Percentiles rank a stretch among this genome's conserved stretches.
These are phyloP conservation scores for Xanthia togata DNA, from an alignment of 2,888 invertebrate genomes.

Conservation along the genomic window DNA sequence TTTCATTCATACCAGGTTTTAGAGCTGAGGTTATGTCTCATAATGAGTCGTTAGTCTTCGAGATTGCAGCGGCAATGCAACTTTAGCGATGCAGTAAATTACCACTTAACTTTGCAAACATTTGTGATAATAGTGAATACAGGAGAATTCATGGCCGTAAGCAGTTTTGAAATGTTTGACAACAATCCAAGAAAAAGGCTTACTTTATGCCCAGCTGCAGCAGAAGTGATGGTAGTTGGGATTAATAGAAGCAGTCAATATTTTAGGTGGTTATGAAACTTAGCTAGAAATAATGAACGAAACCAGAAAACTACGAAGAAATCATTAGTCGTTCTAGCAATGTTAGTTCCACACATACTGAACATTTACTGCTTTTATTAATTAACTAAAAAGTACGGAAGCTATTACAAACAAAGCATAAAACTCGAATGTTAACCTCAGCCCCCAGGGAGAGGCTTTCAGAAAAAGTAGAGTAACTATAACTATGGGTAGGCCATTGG, in stretches of 20 bases:
- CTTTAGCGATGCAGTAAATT: slow-evolving; percentile 27
- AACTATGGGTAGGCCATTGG: slow-evolving; percentile 32
- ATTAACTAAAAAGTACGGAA: slow-evolving; percentile 27
- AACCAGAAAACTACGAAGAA: too few species aligned
- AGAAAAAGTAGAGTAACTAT: slow-evolving; percentile 34
- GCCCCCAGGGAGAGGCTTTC: slow-evolving; percentile 26
- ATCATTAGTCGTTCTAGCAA: too few species aligned
- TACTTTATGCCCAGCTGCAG: too few species aligned
- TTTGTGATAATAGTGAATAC: too few species aligned
- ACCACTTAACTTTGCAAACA: slow-evolving; percentile 8
- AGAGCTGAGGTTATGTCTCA: slow-evolving; percentile 22
- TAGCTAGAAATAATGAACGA: too few species aligned
- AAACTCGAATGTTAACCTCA: slow-evolving; percentile 31
- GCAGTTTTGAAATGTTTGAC: slow-evolving; percentile 2
- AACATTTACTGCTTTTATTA: slow-evolving; percentile 4
- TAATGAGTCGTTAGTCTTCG: slow-evolving; percentile 41
- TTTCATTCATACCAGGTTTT: slow-evolving; percentile 51
- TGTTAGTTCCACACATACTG: too few species aligned
- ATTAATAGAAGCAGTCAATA: too few species aligned
- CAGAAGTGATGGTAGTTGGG: too few species aligned
- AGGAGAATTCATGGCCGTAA: too few species aligned
- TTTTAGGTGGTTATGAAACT: too few species aligned
- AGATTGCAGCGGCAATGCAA: slow-evolving; percentile 20
- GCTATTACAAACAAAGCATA: slow-evolving; percentile 23
- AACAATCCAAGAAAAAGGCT: background rate